These are phyloP conservation scores for Brachionus rubens DNA, from an alignment of 1,140 invertebrate genomes.

Conservation along the genomic window DNA sequence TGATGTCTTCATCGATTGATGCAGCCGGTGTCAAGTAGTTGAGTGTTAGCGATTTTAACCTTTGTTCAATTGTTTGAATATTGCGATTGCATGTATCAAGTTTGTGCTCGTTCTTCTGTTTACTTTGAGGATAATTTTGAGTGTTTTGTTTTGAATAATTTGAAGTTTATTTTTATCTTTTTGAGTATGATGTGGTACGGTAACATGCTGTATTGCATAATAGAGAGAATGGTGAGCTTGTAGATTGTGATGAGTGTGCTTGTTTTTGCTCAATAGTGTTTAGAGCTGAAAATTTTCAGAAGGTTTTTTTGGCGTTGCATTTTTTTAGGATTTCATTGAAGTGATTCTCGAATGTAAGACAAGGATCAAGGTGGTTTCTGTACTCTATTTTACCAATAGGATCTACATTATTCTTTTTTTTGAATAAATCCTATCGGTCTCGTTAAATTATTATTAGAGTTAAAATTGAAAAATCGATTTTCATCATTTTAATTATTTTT, in stretches of 20 bases:
- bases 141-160: not conserved
- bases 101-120: not conserved
- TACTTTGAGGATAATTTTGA: not conserved
- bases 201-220: not conserved
- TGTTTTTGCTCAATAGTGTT: not conserved
- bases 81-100: not conserved
- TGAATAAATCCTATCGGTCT: too few relatives aligned
- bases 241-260: not conserved
- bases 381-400: too few relatives aligned
- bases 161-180: not conserved
- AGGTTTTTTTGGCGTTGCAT: not conserved
- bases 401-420: too few relatives aligned
- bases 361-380: not conserved
- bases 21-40: not conserved
- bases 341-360: not conserved
- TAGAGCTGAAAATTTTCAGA: not conserved
- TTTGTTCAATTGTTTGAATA: not conserved
- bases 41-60: not conserved
- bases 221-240: not conserved
- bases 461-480: too few relatives aligned
- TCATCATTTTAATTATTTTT: too few relatives aligned
- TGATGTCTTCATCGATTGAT: not conserved
- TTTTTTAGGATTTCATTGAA: not conserved
- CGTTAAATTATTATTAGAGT: too few relatives aligned
- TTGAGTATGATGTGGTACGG: not conserved